phyloP scores from a whole-genome alignment of 2,888 invertebrate genomes.

The Eristalinus aeneus region DNA sequence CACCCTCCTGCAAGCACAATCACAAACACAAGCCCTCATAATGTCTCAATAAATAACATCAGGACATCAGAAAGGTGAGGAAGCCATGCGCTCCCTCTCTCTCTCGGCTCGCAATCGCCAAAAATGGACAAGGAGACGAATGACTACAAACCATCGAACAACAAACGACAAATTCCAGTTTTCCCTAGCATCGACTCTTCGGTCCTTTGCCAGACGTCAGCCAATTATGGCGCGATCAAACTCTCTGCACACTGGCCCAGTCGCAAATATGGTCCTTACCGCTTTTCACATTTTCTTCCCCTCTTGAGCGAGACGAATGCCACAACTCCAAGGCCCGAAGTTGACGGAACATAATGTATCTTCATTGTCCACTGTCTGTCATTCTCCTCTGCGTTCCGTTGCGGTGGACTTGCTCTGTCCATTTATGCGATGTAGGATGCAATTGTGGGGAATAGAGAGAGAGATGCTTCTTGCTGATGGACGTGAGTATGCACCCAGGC shows the following conservation, averaged over 20 bases:
- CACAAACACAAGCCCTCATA: constrained; percentile 10
- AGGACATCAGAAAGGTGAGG: constrained; percentile 23
- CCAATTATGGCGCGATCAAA: constrained; percentile 64
- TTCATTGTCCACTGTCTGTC: constrained; percentile 51
- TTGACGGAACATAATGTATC: constrained; percentile 63
- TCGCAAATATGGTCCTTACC: constrained; percentile 68
- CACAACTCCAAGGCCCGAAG: constrained; percentile 30
- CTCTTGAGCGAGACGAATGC: constrained; percentile 43
- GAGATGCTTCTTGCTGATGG: not conserved
- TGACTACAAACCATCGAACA: constrained; percentile 57
- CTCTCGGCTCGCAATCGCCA: constrained; percentile 12
- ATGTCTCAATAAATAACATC: constrained; percentile 60
- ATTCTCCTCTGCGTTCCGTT: constrained; percentile 4
- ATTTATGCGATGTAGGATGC: constrained; percentile 61
- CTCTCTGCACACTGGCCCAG: constrained; percentile 48
- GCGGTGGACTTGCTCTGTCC: constrained; percentile 55
- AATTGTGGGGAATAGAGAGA: constrained; percentile 49
- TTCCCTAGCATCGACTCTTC: constrained; percentile 10
- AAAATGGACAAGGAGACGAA: constrained; percentile 56
- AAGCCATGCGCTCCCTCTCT: constrained; percentile 5
- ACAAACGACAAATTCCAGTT: constrained; percentile 65
- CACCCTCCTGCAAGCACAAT: not conserved
- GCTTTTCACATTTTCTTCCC: constrained; percentile 50
- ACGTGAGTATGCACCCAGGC: constrained; percentile 6
- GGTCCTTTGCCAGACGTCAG: constrained; percentile 37